Evolutionary conservation across 1,140 invertebrate species (phyloP).

Genomic region (Ectropis grisescens): DNA sequence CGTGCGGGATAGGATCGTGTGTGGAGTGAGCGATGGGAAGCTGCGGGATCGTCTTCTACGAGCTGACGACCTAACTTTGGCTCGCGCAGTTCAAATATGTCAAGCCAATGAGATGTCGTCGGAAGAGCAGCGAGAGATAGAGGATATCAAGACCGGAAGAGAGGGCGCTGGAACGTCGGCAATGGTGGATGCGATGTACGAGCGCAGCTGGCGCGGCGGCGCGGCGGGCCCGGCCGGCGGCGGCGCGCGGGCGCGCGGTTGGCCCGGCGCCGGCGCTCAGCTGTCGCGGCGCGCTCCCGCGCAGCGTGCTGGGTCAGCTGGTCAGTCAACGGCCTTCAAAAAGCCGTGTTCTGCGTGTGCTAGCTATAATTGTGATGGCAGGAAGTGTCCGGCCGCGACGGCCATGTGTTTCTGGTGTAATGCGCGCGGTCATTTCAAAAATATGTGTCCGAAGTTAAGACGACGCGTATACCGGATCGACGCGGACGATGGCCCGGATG

Average conservation of each 20-base stretch:
- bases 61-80: slow-evolving; percentile 7
- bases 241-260: too few relatives aligned
- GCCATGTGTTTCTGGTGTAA: not conserved
- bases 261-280: too few relatives aligned
- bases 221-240: too few relatives aligned
- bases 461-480: not conserved
- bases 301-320: not conserved
- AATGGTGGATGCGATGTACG: too few relatives aligned
- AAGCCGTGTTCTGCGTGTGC: not conserved
- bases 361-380: not conserved
- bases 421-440: not conserved
- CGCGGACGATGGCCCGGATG: not conserved
- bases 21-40: not conserved
- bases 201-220: too few relatives aligned
- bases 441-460: not conserved
- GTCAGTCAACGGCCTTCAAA: too few relatives aligned
- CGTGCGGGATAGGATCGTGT: slow-evolving; percentile 1
- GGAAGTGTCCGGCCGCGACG: not conserved
- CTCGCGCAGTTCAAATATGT: slow-evolving; percentile 7
- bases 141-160: too few relatives aligned
- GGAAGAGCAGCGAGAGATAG: slow-evolving; percentile 2
- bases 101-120: slow-evolving; percentile 7
- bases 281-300: too few relatives aligned
- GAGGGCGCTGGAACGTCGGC: too few relatives aligned
- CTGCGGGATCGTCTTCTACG: slow-evolving; percentile 9